Base-by-base conservation (phyloP, 1,140 invertebrate species). In the Zaprionus kolodkinae region DNA sequence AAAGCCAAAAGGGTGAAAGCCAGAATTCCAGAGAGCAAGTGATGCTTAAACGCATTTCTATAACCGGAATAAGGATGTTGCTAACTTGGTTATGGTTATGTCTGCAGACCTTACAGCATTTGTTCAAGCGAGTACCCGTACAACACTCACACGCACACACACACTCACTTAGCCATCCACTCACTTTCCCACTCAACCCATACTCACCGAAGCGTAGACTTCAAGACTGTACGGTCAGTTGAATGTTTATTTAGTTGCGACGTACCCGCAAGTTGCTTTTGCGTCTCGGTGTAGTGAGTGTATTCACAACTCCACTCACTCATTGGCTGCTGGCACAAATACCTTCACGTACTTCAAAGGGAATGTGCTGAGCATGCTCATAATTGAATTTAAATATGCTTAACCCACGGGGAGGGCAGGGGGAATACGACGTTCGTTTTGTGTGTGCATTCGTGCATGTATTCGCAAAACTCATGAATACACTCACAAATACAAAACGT, bases 21-120 rank as follows among this genome's bases (percentile, higher is more conserved):
- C 71, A 89, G 21, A 83, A 79, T 83, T 82, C 76, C 66, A 75
- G 30, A 75, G 30, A 54, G 62, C 63, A 72, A 76, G 68, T 71
- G 69, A 72, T 66, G 72, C 77, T 71, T 81, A 78, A 84, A 82
- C 85, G 80, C 81, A 89, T 88, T 89, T 88, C 77, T 84, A 88
- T 88, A 78, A 78, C 78, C 78, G 73, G 66, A 87, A 83, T 68
- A 72, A 89, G 85, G 78, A 80, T 81, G 80, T 67, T 84, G 74
- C 78, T 89, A 89, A 88, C 73, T 84, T 84, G 72, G 84, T 84
- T 88, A 87, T 80, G 83, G 84, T 67, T 74, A 77, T 76, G 61
- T 76, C 60, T 66, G 62, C 64, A 30, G 43, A 50, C 38, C 15
- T 52, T 2, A 4, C 25, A 50, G 52, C 52, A 48, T 33, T 38